These are phyloP conservation scores for Holcopasites calliopsidis DNA, from an alignment of 1,140 invertebrate genomes.

Conservation along the genomic window DNA sequence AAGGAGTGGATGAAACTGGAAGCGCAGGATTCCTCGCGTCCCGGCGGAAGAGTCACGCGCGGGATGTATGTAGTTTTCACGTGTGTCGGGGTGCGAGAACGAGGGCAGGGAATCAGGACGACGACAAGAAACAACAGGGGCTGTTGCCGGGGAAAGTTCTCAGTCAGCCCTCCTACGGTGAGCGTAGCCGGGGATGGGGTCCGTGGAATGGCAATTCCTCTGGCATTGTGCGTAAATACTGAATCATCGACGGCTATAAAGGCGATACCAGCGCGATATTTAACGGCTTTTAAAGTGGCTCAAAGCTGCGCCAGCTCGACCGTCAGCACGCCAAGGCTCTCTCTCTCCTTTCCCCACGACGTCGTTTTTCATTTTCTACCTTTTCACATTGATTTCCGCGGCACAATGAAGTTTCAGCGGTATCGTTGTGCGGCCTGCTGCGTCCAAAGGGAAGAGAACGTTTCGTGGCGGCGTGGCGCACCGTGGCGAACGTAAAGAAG, in stretches of 20 bases:
- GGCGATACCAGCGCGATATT: slow-evolving; percentile 61
- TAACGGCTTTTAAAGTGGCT: slow-evolving; percentile 70
- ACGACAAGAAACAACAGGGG: no score
- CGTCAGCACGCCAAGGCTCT: slow-evolving; percentile 8
- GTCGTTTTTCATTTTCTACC: slow-evolving; percentile 71
- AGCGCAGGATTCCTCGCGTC: not conserved
- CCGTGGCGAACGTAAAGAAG: not conserved
- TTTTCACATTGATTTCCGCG: slow-evolving; percentile 67
- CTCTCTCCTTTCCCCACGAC: slow-evolving; percentile 4
- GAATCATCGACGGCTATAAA: slow-evolving; percentile 68
- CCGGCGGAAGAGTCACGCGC: not conserved
- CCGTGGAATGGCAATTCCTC: slow-evolving; percentile 71
- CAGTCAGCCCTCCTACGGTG: slow-evolving; percentile 69
- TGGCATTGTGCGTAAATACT: slow-evolving; percentile 74
- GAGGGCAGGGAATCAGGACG: no score
- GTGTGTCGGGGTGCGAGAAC: slow-evolving; percentile 45
- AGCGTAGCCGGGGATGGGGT: slow-evolving; percentile 57
- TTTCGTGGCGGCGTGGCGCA: not conserved
- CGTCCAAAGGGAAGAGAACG: not conserved
- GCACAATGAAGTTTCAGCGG: slow-evolving; percentile 64
- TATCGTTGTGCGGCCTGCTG: slow-evolving; percentile 12
- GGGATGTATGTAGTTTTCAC: slow-evolving; percentile 61
- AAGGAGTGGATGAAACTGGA: not conserved
- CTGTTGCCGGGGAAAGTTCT: slow-evolving; percentile 35
- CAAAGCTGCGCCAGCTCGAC: slow-evolving; percentile 13